A percentile compares a stretch with the other conserved stretches of the same genome.
phyloP scores from a whole-genome alignment of 92 coral and sea anemone species.

The Paragorgia papillata region DNA sequence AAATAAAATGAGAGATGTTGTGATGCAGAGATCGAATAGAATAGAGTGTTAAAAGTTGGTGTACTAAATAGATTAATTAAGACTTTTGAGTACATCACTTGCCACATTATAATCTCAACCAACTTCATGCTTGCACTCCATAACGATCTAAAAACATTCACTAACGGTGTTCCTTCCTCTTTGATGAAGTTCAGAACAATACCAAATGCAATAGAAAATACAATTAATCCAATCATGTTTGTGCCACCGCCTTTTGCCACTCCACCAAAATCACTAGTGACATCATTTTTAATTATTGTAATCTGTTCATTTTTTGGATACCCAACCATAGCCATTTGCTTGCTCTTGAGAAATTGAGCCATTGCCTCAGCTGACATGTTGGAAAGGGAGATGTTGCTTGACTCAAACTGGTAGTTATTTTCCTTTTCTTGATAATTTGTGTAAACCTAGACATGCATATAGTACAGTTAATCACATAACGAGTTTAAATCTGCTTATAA shows the following conservation, averaged over 20 bases:
- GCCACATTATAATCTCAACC: constrained; percentile 39
- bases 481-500: neutral
- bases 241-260: constrained; percentile 27
- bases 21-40: neutral
- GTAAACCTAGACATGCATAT: constrained; percentile 22
- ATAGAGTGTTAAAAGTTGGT: neutral
- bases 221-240: constrained; percentile 30
- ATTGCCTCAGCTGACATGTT: constrained; percentile 25
- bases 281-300: neutral
- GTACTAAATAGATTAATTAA: too few species aligned
- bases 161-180: constrained; percentile 25
- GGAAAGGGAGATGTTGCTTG: neutral
- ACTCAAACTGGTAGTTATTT: constrained; percentile 10
- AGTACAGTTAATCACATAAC: neutral
- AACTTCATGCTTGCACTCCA: constrained; percentile 39
- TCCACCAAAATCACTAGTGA: constrained; percentile 27
- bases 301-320: neutral
- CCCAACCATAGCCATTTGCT: neutral
- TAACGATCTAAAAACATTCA: constrained; percentile 26
- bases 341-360: constrained; percentile 13
- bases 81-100: too few species aligned
- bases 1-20: too few species aligned
- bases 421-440: constrained; percentile 10
- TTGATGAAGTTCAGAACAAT: constrained; percentile 33
- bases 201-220: constrained; percentile 29